Conservation (phyloP, 1,140 invertebrate genomes). For the Arion vulgaris region DNA sequence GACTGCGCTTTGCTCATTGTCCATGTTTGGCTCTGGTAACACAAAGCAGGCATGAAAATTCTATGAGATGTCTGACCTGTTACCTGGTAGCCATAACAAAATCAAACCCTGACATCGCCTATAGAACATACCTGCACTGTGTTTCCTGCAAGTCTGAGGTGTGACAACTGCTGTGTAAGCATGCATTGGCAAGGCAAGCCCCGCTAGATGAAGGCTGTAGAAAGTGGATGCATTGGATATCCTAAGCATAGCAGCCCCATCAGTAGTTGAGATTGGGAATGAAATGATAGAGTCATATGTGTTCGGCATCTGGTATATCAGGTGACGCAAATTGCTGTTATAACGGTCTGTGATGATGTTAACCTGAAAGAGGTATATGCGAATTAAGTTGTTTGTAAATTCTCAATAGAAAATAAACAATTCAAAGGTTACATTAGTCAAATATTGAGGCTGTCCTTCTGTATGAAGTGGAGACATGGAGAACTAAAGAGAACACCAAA, state of each 20-base stretch:
- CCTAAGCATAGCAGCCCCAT: conserved; percentile 56
- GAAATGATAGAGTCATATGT: conserved; percentile 60
- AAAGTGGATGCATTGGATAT: conserved; percentile 54
- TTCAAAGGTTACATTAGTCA: too few species aligned
- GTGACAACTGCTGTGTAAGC: conserved; percentile 56
- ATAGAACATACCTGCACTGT: conserved; percentile 42
- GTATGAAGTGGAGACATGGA: too few species aligned
- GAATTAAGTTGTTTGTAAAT: not conserved
- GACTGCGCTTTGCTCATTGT: too few species aligned
- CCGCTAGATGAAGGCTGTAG: conserved; percentile 60
- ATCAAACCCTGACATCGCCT: too few species aligned
- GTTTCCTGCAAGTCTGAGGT: conserved; percentile 47
- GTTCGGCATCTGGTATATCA: conserved; percentile 75
- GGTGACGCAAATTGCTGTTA: conserved; percentile 75
- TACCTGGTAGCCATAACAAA: too few species aligned
- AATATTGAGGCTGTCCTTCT: too few species aligned
- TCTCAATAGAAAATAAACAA: not conserved
- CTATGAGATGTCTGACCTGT: too few species aligned
- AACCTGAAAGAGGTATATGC: conserved; percentile 71
- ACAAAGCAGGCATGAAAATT: too few species aligned
- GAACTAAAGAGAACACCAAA: too few species aligned
- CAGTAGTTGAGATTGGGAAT: conserved; percentile 60
- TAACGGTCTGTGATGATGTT: conserved; percentile 80
- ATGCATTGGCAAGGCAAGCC: conserved; percentile 52
- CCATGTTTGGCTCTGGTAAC: too few species aligned